Percentiles rank a stretch among this genome's conserved stretches.
Evolutionary conservation across 2,797 vertebrate species (phyloP).

Genomic region (Enteromius anoplus): DNA sequence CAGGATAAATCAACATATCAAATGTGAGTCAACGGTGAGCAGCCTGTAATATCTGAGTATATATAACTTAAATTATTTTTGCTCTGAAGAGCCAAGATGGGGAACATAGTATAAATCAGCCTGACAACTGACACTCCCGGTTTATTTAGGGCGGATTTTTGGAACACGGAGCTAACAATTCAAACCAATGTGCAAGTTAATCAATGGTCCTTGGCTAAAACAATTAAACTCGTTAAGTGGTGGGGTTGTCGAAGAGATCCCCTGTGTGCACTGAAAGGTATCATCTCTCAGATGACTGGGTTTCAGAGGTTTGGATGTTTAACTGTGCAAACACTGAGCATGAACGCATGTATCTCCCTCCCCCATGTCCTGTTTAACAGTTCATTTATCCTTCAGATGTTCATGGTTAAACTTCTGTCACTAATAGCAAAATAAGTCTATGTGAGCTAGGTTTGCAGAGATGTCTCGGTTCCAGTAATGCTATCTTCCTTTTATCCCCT

Average conservation of each 20-base stretch:
- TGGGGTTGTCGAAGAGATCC: slow-evolving; percentile 46
- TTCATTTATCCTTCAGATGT: slow-evolving; percentile 42
- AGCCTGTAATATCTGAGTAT: slow-evolving; percentile 45
- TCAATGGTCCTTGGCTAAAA: slow-evolving; percentile 62
- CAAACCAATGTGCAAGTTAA: slow-evolving; percentile 59
- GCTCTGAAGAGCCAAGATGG: slow-evolving; percentile 38
- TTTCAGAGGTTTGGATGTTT: slow-evolving; percentile 43
- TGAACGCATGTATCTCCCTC: slow-evolving; percentile 24
- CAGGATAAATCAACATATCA: slow-evolving; percentile 34
- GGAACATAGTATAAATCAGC: slow-evolving; percentile 31
- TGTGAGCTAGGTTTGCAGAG: not conserved
- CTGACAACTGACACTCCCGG: slow-evolving; percentile 10
- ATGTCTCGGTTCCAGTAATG: slow-evolving; percentile 16
- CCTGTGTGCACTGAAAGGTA: slow-evolving; percentile 52
- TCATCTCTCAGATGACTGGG: slow-evolving; percentile 53
- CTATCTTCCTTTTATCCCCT: slow-evolving; percentile 12
- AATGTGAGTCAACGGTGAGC: slow-evolving; percentile 27
- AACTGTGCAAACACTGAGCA: slow-evolving; percentile 36
- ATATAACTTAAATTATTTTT: slow-evolving; percentile 46
- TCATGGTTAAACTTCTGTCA: slow-evolving; percentile 41
- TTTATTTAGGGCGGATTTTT: slow-evolving; percentile 52
- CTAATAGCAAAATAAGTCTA: slow-evolving; percentile 46
- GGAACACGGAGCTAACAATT: slow-evolving; percentile 43
- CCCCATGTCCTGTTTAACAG: slow-evolving; percentile 37
- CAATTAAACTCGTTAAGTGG: slow-evolving; percentile 60